Evolutionary conservation across 2,797 vertebrate genomes (phyloP), one percentile per base, ranked within the genome.

Genomic region (Ceryle rudis): DNA sequence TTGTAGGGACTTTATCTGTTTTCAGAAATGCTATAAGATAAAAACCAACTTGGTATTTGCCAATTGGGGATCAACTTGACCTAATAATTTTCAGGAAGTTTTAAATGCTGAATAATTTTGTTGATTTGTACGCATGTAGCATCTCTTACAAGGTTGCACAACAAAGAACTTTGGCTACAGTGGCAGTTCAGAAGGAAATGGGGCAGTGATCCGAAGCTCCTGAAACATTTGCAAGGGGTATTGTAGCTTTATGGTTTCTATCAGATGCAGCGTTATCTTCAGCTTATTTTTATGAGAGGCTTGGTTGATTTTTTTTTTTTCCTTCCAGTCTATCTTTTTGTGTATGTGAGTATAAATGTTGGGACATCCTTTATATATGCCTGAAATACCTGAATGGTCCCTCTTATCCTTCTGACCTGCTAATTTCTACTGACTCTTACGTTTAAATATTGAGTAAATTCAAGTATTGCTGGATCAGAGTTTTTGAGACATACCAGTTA

Each of bases 71-170:
- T 41, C 7, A 22, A 13, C 11, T 61, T 65, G 49, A 28, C 19
- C 21, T 35, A 18, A 6, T 46, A 54, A 52, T 61, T 86, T 86
- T 66, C 42, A 80, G 26, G 7, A 55, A 35, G 2, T 19, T 23
- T 72, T 46, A 81, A 58, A 42, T 57, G 29, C 18, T 22, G 5
- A 67, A 28, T 37, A 64, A 39, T 39, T 52, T 18, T 71, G 8
- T 60, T 78, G n/a, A 8, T 47, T 14, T 29, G 26, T 42, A 29
- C 12, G 8, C 3, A 0, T 22, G 4, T 7, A 26, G 21, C 3
- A 5, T 60, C 26, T 83, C 22, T 81, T 49, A 9, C 5, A 69
- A 49, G 9, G 20, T 58, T 61, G 74, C 41, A 51, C 33, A 62
- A 3, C 37, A 26, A 35, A 66, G 20, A 79, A 22, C 10, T 62